Evolutionary conservation across 2,888 invertebrate species (phyloP), one percentile per base, ranked within the genome.

Genomic region (Idaea biselata): DNA sequence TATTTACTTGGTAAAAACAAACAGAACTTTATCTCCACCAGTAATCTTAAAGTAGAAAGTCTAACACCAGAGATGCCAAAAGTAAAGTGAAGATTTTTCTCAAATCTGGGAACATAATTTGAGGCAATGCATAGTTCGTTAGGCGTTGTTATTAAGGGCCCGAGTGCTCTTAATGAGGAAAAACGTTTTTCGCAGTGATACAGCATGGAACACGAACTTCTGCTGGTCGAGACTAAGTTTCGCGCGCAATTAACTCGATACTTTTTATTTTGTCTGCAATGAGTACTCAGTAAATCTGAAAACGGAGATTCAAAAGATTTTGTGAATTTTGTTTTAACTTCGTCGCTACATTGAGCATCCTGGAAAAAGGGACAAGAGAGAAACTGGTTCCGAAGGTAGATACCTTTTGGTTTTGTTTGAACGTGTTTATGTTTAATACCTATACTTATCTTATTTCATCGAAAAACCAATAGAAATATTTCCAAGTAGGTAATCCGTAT

Each of bases 151-250:
- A 82, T 82, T 79, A 80, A 73, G 73, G 73, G 71, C 70, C 70
- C 71, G 70, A 76, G 70, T 73, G 73, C 68, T 71, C 73, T 76
- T 88, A 84, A 88, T 84, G 84, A 88, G 84, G 83, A 86, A 85
- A 87, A 87, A 84, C 78, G 82, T 74, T 79, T 73, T 64, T 74
- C 71, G 66, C 77, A 79, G 74, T 81, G 77, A 80, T 81, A 76
- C 74, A 71, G 72, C 72, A 70, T 72, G 73, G 68, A 80, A 76
- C 75, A 79, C 71, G 73, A 85, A 83, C 77, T 82, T 83, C 75
- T 74, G 73, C 68, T 74, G 70, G 74, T 74, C 71, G 74, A 70
- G 69, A 76, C 68, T 72, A 81, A 83, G 76, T 84, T 86, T 78
- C 73, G 69, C 76, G 76, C 67, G 74, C 82, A 84, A 86, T 84